phyloP scores from a whole-genome alignment of 2,113 vertebrate genomes.

The Paramormyrops kingsleyae region DNA sequence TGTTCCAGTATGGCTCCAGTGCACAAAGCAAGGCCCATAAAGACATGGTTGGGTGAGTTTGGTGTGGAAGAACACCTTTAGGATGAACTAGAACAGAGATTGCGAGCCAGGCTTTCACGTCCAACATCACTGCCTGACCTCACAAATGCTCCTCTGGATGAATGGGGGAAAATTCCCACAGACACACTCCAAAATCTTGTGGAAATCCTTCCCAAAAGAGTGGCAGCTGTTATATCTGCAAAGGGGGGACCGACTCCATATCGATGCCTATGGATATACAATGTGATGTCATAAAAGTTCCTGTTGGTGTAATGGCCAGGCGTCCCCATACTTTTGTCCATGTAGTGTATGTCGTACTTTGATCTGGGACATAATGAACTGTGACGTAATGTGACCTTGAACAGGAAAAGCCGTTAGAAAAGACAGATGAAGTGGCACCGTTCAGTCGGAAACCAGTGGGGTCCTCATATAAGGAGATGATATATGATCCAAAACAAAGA shows the following conservation, averaged over 20 bases:
- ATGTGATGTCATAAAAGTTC: neutral
- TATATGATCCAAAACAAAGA: neutral
- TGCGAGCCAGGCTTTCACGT: neutral
- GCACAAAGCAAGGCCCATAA: neutral
- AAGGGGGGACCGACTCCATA: neutral
- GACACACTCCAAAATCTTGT: neutral
- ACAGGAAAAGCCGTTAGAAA: neutral
- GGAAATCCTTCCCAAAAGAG: neutral
- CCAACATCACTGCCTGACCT: neutral
- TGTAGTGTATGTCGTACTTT: neutral
- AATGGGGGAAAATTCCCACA: neutral
- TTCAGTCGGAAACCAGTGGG: neutral
- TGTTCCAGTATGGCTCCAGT: neutral
- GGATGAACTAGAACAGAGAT: neutral
- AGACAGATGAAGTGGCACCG: neutral
- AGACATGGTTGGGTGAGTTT: neutral
- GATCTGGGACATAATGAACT: neutral
- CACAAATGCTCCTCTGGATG: neutral
- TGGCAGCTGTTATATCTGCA: neutral
- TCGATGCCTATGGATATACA: neutral
- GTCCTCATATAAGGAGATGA: neutral
- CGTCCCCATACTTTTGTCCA: neutral
- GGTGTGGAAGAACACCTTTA: neutral
- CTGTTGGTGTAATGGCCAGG: neutral
- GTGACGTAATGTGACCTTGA: neutral